Evolutionary conservation across 2,797 vertebrate species (phyloP).

Genomic region (Coilia nasus): DNA sequence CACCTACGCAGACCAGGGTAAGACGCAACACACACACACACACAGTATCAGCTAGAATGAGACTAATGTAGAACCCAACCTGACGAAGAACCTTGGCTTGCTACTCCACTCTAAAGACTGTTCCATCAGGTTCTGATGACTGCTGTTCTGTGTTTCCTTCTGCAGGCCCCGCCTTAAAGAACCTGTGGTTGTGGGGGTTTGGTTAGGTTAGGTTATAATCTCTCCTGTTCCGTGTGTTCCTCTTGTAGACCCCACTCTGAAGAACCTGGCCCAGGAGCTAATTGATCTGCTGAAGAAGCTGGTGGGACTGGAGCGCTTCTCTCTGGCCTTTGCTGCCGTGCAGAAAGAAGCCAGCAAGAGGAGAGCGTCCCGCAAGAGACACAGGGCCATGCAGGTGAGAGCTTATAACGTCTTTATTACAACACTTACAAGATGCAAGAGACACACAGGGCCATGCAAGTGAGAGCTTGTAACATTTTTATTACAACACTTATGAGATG

Average conservation of each 20-base stretch:
- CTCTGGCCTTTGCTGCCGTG: slow-evolving; percentile 86
- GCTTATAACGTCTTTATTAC: background rate
- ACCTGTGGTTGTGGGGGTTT: background rate
- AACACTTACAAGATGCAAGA: background rate
- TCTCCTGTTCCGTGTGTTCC: background rate
- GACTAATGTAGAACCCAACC: no score
- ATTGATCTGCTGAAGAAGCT: slow-evolving; percentile 93
- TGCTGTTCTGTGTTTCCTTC: background rate
- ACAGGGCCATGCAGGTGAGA: slow-evolving; percentile 70
- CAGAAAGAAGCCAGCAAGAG: slow-evolving; percentile 88
- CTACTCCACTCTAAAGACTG: slow-evolving; percentile 81
- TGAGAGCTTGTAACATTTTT: background rate
- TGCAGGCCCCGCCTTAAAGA: background rate
- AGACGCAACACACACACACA: background rate
- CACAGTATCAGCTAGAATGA: no score
- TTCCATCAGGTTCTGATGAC: background rate
- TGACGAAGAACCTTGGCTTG: no score
- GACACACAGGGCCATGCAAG: no score
- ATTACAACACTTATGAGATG: background rate
- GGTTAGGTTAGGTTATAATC: background rate
- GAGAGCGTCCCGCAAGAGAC: slow-evolving; percentile 83
- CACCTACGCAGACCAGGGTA: slow-evolving; percentile 95
- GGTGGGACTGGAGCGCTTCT: slow-evolving; percentile 89
- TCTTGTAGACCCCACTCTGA: slow-evolving; percentile 86
- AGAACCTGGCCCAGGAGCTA: slow-evolving; percentile 95